These are phyloP conservation scores for Sebastes itinus DNA, from an alignment of 2,797 vertebrate genomes.

Conservation along the genomic window DNA sequence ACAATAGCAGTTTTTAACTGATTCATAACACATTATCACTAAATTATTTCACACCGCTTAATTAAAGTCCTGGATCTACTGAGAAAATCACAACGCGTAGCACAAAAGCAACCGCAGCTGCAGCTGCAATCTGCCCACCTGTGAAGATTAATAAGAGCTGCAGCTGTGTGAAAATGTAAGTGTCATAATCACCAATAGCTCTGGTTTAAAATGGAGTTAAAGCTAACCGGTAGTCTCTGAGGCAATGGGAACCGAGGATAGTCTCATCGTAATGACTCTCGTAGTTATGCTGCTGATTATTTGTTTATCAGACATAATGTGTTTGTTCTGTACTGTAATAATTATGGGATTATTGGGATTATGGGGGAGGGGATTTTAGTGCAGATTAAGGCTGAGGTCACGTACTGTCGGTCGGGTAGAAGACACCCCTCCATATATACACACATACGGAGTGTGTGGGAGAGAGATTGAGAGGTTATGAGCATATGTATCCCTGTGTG, in stretches of 20 bases:
- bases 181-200: not conserved
- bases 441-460: not conserved
- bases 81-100: not conserved
- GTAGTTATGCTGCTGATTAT: not conserved
- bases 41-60: not conserved
- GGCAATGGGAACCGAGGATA: not conserved
- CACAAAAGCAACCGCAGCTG: not conserved
- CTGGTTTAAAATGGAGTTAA: not conserved
- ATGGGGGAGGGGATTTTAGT: not conserved
- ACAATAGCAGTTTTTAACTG: not conserved
- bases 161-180: conserved; percentile 3
- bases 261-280: not conserved
- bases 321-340: not conserved
- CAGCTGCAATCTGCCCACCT: conserved; percentile 3
- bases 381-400: conserved; percentile 7
- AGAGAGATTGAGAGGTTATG: not conserved
- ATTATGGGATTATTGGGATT: conserved; percentile 27
- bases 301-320: not conserved
- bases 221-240: not conserved
- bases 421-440: not conserved
- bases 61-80: not conserved
- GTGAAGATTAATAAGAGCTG: not conserved
- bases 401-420: not conserved
- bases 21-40: not conserved
- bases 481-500: not conserved